phyloP scores from a whole-genome alignment of 2,888 invertebrate genomes.

The Macaria notata region DNA sequence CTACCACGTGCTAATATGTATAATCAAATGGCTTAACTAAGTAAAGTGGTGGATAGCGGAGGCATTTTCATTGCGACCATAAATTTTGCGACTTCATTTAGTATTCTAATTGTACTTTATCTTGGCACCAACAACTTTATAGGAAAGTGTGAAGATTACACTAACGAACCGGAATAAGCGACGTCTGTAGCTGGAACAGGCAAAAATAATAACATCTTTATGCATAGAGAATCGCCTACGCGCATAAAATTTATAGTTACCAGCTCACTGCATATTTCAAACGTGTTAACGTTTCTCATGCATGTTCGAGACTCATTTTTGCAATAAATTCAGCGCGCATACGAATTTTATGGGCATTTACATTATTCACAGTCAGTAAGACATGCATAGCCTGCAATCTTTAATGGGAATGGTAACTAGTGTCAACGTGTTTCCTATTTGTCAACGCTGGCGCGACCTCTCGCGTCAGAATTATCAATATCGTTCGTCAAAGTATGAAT shows the following conservation, averaged over 20 bases:
- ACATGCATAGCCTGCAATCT: slow-evolving; percentile 20
- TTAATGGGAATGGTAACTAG: slow-evolving; percentile 26
- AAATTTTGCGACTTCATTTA: slow-evolving; percentile 41
- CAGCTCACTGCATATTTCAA: slow-evolving; percentile 61
- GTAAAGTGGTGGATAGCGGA: slow-evolving; percentile 28
- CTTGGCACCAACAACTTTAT: slow-evolving; percentile 48
- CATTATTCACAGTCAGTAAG: slow-evolving; percentile 22
- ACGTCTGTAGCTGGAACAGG: slow-evolving; percentile 47
- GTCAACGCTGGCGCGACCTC: slow-evolving; percentile 19
- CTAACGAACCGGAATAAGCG: slow-evolving; percentile 58
- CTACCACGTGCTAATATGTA: slow-evolving; percentile 23
- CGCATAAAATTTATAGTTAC: slow-evolving; percentile 52
- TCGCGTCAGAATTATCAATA: slow-evolving; percentile 14
- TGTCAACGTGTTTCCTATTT: slow-evolving; percentile 18
- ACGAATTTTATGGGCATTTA: slow-evolving; percentile 45
- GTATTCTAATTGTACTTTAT: slow-evolving; percentile 53
- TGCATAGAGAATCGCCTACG: slow-evolving; percentile 62
- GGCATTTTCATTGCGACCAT: slow-evolving; percentile 34
- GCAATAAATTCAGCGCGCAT: slow-evolving; percentile 48
- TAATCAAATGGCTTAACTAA: slow-evolving; percentile 33
- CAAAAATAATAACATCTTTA: slow-evolving; percentile 58
- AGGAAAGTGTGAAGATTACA: slow-evolving; percentile 63
- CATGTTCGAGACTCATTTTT: slow-evolving; percentile 57
- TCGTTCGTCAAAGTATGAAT: slow-evolving; percentile 28
- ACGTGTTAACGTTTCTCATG: slow-evolving; percentile 53